Percentiles rank a stretch among this genome's conserved stretches.
Conservation (phyloP, 2,888 invertebrate genomes). For the Cheilosia urbana region DNA sequence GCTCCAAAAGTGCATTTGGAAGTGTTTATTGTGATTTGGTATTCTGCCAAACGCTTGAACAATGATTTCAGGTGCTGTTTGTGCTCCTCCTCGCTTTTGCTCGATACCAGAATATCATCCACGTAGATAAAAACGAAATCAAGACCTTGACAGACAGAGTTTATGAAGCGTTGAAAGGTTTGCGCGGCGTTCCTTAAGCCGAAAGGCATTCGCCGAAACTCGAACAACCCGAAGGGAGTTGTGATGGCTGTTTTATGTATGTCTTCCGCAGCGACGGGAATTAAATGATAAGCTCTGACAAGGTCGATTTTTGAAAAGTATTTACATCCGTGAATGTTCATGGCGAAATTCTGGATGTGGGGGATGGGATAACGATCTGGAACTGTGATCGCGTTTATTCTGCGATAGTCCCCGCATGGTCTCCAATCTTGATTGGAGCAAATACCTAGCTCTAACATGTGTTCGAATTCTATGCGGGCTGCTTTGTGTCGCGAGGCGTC, state of each 20-base stretch:
- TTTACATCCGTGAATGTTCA: not conserved
- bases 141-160: not conserved
- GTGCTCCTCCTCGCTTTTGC: slow-evolving; percentile 4
- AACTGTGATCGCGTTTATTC: slow-evolving; percentile 10
- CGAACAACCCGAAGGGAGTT: slow-evolving; percentile 19
- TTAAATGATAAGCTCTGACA: slow-evolving; percentile 22
- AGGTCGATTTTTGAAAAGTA: slow-evolving; percentile 26
- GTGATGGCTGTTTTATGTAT: slow-evolving; percentile 23
- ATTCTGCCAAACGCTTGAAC: slow-evolving; percentile 15
- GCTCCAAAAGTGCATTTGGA: slow-evolving; percentile 39
- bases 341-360: slow-evolving; percentile 21
- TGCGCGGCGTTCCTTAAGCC: slow-evolving; percentile 29
- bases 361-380: slow-evolving; percentile 15
- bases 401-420: slow-evolving; percentile 27
- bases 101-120: slow-evolving; percentile 30
- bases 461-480: slow-evolving; percentile 25
- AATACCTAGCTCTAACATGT: slow-evolving; percentile 28
- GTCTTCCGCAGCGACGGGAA: slow-evolving; percentile 8
- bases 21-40: slow-evolving; percentile 14
- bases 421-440: slow-evolving; percentile 16
- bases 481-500: slow-evolving; percentile 6
- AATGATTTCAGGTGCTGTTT: slow-evolving; percentile 10
- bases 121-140: slow-evolving; percentile 33
- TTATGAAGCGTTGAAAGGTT: slow-evolving; percentile 39
- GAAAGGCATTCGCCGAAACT: slow-evolving; percentile 24